phyloP scores from a whole-genome alignment of 2,797 vertebrate genomes.

The Anabas testudineus region DNA sequence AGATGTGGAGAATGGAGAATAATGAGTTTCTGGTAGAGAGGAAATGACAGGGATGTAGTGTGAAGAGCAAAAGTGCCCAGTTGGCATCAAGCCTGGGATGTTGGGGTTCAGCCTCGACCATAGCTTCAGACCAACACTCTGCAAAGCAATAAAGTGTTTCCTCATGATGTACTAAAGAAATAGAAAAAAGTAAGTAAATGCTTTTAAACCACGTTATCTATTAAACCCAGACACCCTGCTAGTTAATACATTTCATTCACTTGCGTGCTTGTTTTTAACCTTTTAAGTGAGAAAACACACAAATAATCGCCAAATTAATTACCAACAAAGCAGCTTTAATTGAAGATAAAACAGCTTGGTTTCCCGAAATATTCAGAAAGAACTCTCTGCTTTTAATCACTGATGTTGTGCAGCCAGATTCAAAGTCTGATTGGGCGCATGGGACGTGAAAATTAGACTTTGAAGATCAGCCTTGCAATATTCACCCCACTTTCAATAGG shows the following conservation, averaged over 20 bases:
- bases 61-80: background rate
- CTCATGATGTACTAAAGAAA: too few relatives aligned
- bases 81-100: background rate
- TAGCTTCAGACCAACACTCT: background rate
- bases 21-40: background rate
- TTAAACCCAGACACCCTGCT: constrained; percentile 1
- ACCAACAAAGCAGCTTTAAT: constrained; percentile 17
- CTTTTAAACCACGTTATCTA: background rate
- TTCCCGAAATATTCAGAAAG: constrained; percentile 30
- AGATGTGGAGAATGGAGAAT: background rate
- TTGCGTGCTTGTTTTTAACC: background rate
- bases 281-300: constrained; percentile 13
- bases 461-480: constrained; percentile 30
- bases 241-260: background rate
- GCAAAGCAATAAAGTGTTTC: too few relatives aligned
- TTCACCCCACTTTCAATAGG: constrained; percentile 9
- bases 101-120: background rate
- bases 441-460: constrained; percentile 33
- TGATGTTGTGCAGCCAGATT: constrained; percentile 25
- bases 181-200: background rate
- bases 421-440: constrained; percentile 39
- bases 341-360: constrained; percentile 11
- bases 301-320: constrained; percentile 9
- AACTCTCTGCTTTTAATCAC: constrained; percentile 21
- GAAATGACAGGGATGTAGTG: background rate